Percentiles rank a stretch among this genome's conserved stretches.
Conservation (phyloP, 2,888 invertebrate genomes). For the Myopa testacea region DNA sequence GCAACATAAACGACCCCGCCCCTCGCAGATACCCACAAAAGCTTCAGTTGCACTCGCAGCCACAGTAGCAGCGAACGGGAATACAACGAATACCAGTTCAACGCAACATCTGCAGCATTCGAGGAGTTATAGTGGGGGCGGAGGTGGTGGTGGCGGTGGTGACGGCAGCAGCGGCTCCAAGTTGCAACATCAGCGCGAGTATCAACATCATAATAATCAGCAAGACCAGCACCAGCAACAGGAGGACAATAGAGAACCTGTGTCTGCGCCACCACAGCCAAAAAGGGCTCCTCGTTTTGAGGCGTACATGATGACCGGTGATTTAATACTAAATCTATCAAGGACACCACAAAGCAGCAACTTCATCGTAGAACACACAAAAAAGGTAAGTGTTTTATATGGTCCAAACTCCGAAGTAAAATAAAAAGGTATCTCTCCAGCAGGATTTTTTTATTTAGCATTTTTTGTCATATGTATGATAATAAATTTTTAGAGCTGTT, state of each 20-base stretch:
- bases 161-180: constrained; percentile 48
- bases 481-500: too few relatives aligned
- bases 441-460: too few relatives aligned
- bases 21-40: constrained; percentile 67
- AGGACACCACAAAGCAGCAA: constrained; percentile 79
- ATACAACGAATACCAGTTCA: constrained; percentile 30
- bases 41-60: constrained; percentile 52
- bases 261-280: constrained; percentile 64
- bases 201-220: constrained; percentile 43
- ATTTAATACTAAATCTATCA: constrained; percentile 92
- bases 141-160: constrained; percentile 49
- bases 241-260: constrained; percentile 56
- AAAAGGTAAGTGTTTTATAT: constrained; percentile 59
- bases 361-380: constrained; percentile 71
- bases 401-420: neutral
- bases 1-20: constrained; percentile 64
- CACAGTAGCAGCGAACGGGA: constrained; percentile 49
- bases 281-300: constrained; percentile 76
- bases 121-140: constrained; percentile 58
- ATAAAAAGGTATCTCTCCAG: too few relatives aligned
- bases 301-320: constrained; percentile 98
- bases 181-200: constrained; percentile 45
- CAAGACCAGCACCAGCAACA: constrained; percentile 42
- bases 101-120: constrained; percentile 54
- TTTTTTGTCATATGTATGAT: too few relatives aligned